A percentile compares a stretch with the other conserved stretches of the same genome.
Evolutionary conservation across 2,888 invertebrate species (phyloP).

Genomic region (Chelonus formosanus): DNA sequence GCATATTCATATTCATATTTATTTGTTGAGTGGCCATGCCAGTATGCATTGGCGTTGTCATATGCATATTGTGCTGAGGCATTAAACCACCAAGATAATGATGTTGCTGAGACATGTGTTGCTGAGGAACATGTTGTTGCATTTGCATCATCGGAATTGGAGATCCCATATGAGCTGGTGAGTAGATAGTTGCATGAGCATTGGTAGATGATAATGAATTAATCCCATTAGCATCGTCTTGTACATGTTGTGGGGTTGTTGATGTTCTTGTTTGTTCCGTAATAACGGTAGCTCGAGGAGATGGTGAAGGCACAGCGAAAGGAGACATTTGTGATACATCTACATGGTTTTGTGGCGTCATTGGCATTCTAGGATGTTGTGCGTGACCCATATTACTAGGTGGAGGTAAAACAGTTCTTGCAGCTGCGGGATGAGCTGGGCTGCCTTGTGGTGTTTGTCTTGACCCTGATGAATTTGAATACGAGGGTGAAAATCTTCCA

Average conservation of each 20-base stretch:
- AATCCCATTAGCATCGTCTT: slow-evolving; percentile 55
- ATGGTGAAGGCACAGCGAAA: slow-evolving; percentile 71
- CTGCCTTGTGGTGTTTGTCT: slow-evolving; percentile 67
- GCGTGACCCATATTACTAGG: slow-evolving; percentile 65
- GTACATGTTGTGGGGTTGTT: slow-evolving; percentile 58
- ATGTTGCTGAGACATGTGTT: slow-evolving; percentile 46
- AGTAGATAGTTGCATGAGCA: slow-evolving; percentile 59
- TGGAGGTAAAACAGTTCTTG: slow-evolving; percentile 54
- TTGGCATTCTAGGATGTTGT: slow-evolving; percentile 65
- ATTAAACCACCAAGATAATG: slow-evolving; percentile 51
- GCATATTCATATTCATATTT: slow-evolving; percentile 47
- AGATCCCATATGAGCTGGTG: slow-evolving; percentile 61
- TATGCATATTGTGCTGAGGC: slow-evolving; percentile 45
- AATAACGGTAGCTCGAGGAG: slow-evolving; percentile 58
- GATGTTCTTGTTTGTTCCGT: slow-evolving; percentile 60
- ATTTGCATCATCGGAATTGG: slow-evolving; percentile 52
- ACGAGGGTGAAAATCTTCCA: slow-evolving; percentile 68
- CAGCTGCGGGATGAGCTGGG: slow-evolving; percentile 67
- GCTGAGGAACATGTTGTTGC: slow-evolving; percentile 44
- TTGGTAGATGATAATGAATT: slow-evolving; percentile 53
- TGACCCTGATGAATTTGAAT: slow-evolving; percentile 67
- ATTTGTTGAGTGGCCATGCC: slow-evolving; percentile 46
- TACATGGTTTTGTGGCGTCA: slow-evolving; percentile 58
- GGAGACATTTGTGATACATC: slow-evolving; percentile 61
- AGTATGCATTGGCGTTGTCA: slow-evolving; percentile 52